phyloP scores from a whole-genome alignment of 2,113 vertebrate species.

The Arenaria interpres region DNA sequence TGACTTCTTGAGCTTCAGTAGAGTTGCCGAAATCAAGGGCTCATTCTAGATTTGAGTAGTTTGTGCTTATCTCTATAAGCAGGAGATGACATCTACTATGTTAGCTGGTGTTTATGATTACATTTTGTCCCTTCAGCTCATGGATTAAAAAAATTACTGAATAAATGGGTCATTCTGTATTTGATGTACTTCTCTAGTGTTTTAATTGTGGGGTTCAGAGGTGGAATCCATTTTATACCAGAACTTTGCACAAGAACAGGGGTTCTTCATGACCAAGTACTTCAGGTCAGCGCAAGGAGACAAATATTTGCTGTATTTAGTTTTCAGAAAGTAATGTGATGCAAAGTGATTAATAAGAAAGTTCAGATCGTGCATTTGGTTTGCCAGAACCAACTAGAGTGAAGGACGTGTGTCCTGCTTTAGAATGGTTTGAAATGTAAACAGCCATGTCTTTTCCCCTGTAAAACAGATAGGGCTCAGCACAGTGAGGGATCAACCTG shows the following conservation, averaged over 20 bases:
- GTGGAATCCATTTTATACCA: background rate
- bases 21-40: background rate
- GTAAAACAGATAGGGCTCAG: background rate
- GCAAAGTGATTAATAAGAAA: background rate
- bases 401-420: background rate
- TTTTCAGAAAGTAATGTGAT: background rate
- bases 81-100: background rate
- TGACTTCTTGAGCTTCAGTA: background rate
- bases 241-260: background rate
- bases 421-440: background rate
- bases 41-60: background rate
- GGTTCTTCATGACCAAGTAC: background rate
- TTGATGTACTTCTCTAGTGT: background rate
- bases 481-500: background rate
- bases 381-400: background rate
- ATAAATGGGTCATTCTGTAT: background rate
- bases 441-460: background rate
- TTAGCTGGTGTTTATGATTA: background rate
- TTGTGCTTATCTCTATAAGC: background rate
- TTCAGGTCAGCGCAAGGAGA: background rate
- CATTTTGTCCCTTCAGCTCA: background rate
- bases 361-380: background rate
- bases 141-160: background rate
- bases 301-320: background rate
- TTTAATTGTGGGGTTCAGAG: background rate